These are phyloP conservation scores for Drosophila trapezifrons DNA, from an alignment of 1,140 invertebrate species.

Conservation along the genomic window DNA sequence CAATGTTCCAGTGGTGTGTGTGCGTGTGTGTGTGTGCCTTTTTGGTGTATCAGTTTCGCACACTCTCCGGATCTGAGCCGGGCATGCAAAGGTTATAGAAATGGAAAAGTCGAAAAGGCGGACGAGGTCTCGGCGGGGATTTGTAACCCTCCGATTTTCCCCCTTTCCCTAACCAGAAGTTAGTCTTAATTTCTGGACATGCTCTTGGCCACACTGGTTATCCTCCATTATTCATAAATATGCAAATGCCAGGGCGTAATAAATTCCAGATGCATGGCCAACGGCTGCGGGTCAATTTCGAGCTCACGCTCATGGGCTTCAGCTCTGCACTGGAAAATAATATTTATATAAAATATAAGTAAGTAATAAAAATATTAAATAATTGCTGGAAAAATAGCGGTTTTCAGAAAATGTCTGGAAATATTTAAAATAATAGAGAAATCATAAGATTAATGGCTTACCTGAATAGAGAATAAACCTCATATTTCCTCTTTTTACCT, in stretches of 20 bases:
- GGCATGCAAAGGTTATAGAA: conserved; percentile 81
- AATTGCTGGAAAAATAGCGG: too few species aligned
- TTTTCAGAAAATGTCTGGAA: too few species aligned
- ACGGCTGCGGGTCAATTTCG: conserved; percentile 59
- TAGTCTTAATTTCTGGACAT: conserved; percentile 50
- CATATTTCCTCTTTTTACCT: too few species aligned
- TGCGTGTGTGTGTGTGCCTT: conserved; percentile 28
- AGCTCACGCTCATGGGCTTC: conserved; percentile 43
- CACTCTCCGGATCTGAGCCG: conserved; percentile 42
- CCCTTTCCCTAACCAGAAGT: conserved; percentile 10
- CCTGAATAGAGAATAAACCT: too few species aligned
- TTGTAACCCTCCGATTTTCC: conserved; percentile 5
- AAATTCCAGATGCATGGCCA: conserved; percentile 69
- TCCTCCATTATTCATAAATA: conserved; percentile 82
- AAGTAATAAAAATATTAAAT: too few species aligned
- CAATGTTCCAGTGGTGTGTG: not conserved
- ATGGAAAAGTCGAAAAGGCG: conserved; percentile 65
- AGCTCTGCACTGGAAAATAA: not conserved
- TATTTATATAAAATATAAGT: too few species aligned
- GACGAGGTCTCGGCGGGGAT: conserved; percentile 22
- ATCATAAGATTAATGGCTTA: too few species aligned
- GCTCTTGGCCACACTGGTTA: conserved; percentile 54
- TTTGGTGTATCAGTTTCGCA: conserved; percentile 71
- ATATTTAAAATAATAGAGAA: too few species aligned
- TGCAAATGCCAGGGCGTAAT: conserved; percentile 68